Evolutionary conservation across 2,113 vertebrate genomes (phyloP).

Genomic region (Lynx canadensis): DNA sequence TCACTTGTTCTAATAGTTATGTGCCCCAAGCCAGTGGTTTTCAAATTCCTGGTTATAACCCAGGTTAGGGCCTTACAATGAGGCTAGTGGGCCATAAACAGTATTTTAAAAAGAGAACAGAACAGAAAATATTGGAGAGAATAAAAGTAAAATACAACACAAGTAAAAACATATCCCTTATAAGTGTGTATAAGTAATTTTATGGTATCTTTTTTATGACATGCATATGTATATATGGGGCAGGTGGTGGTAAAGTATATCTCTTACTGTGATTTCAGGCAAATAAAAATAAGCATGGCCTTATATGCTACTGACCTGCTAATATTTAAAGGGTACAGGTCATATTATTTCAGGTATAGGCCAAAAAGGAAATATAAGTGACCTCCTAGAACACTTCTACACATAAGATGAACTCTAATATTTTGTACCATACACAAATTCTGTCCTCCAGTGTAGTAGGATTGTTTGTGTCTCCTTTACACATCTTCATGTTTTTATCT

Average conservation of each 20-base stretch:
- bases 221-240: not conserved
- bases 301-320: not conserved
- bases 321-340: not conserved
- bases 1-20: not conserved
- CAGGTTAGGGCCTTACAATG: not conserved
- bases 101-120: not conserved
- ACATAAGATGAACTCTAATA: not conserved
- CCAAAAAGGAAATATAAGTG: not conserved
- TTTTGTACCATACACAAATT: not conserved
- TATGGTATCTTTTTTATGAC: not conserved
- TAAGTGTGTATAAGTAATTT: not conserved
- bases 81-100: not conserved
- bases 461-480: not conserved
- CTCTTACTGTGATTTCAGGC: not conserved
- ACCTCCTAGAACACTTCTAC: not conserved
- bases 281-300: not conserved
- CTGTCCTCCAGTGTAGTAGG: not conserved
- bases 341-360: not conserved
- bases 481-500: not conserved
- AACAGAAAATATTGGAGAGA: not conserved
- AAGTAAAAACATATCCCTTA: not conserved
- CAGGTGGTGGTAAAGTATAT: not conserved
- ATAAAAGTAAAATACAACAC: not conserved
- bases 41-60: not conserved
- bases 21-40: not conserved